Conservation (phyloP, 2,113 vertebrate genomes). For the Rhinoderma darwinii region DNA sequence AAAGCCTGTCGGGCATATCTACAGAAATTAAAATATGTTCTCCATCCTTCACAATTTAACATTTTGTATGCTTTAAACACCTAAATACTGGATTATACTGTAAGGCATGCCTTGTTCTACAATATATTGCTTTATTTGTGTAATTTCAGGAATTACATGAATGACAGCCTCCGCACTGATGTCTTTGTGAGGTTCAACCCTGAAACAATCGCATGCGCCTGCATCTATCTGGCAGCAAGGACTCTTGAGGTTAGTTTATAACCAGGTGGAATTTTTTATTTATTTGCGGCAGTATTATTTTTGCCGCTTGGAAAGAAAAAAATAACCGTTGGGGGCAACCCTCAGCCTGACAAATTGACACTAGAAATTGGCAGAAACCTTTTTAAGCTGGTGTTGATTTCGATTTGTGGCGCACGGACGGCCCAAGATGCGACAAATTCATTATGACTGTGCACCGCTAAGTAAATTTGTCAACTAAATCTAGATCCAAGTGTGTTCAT, state of each 20-base stretch:
- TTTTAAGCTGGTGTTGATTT: no score
- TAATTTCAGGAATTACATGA: slow-evolving; percentile 87
- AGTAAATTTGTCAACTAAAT: no score
- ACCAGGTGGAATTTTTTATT: no score
- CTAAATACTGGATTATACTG: not conserved
- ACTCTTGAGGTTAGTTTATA: slow-evolving; percentile 76
- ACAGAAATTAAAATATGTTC: slow-evolving; percentile 82
- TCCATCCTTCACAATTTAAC: slow-evolving; percentile 62
- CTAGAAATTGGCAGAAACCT: no score
- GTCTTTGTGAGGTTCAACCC: slow-evolving; percentile 85
- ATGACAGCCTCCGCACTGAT: slow-evolving; percentile 85
- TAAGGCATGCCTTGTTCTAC: not conserved
- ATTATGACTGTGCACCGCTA: no score
- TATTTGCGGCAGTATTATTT: no score
- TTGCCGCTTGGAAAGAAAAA: no score
- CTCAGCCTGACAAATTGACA: no score
- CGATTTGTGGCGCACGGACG: no score
- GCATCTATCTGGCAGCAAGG: slow-evolving; percentile 83
- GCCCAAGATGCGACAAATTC: no score
- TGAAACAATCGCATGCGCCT: slow-evolving; percentile 85
- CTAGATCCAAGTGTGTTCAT: no score
- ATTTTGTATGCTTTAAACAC: not conserved
- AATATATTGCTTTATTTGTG: slow-evolving; percentile 17
- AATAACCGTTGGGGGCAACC: no score
- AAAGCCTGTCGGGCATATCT: slow-evolving; percentile 55